These are phyloP conservation scores for Microplitis demolitor DNA, from an alignment of 1,140 invertebrate species.

Conservation along the genomic window DNA sequence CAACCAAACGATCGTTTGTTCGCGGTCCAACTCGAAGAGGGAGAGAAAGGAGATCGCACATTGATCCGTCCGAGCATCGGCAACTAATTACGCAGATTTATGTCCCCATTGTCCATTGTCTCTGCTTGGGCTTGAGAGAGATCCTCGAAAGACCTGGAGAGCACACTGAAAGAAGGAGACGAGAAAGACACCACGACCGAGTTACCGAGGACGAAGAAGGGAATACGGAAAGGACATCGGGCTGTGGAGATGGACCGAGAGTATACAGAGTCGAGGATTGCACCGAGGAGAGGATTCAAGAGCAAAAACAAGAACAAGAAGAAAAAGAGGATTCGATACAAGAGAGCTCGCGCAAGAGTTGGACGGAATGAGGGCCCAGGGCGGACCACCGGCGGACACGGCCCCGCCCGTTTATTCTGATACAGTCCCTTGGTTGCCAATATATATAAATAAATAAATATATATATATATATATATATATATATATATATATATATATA, in stretches of 20 bases:
- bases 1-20: slow-evolving; percentile 61
- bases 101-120: slow-evolving; percentile 71
- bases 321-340: slow-evolving; percentile 25
- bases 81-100: slow-evolving; percentile 73
- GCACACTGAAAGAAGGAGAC: too few species aligned
- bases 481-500: too few species aligned
- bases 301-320: too few species aligned
- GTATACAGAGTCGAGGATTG: too few species aligned
- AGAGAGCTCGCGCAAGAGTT: background rate
- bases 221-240: slow-evolving; percentile 10
- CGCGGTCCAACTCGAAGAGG: slow-evolving; percentile 36
- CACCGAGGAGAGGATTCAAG: too few species aligned
- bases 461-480: too few species aligned
- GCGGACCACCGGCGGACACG: slow-evolving; percentile 49
- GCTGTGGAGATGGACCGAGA: slow-evolving; percentile 33
- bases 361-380: slow-evolving; percentile 29
- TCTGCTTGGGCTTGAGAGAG: slow-evolving; percentile 35
- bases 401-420: slow-evolving; percentile 47
- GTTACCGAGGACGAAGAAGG: slow-evolving; percentile 16
- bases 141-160: slow-evolving; percentile 26
- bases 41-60: slow-evolving; percentile 59
- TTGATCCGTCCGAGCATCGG: slow-evolving; percentile 61
- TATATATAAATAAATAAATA: background rate
- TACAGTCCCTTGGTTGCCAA: background rate
- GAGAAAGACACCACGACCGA: slow-evolving; percentile 10